A percentile compares a stretch with the other conserved stretches of the same genome.
phyloP scores from a whole-genome alignment of 2,113 vertebrate species.

The Myrmecobius fasciatus region DNA sequence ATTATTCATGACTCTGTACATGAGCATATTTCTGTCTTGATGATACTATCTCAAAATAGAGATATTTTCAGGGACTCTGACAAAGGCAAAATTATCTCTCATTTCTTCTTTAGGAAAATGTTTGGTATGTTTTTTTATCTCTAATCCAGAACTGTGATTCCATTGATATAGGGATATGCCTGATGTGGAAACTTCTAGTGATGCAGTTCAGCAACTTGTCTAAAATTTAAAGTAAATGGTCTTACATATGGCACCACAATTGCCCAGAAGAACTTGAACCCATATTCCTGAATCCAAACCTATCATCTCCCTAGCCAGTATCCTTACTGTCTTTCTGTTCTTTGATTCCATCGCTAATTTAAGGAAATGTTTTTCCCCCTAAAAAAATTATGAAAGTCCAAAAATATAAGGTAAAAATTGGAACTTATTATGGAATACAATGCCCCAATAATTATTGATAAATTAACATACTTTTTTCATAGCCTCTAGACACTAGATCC shows the following conservation, averaged over 20 bases:
- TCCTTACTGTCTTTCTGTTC: background rate
- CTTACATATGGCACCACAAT: background rate
- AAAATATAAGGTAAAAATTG: conserved; percentile 44
- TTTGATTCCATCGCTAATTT: background rate
- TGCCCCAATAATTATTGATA: conserved; percentile 24
- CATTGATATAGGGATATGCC: background rate
- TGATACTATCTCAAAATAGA: background rate
- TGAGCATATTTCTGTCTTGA: background rate
- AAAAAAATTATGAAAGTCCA: conserved; percentile 1
- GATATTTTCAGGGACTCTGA: conserved; percentile 7
- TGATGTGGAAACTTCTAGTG: background rate
- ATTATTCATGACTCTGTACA: background rate
- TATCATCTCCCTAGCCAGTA: background rate
- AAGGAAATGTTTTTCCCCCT: background rate
- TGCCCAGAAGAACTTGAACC: background rate
- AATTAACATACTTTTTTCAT: conserved; percentile 21
- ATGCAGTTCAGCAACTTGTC: background rate
- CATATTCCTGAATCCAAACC: background rate
- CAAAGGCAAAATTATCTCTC: background rate
- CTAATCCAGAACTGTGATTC: background rate
- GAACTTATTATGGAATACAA: conserved; percentile 9
- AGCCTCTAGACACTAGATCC: background rate
- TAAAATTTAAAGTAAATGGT: background rate
- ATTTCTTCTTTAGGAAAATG: conserved; percentile 4
- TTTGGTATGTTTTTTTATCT: background rate